Conservation (phyloP, 2,113 vertebrate species). For the Alectura lathami region DNA sequence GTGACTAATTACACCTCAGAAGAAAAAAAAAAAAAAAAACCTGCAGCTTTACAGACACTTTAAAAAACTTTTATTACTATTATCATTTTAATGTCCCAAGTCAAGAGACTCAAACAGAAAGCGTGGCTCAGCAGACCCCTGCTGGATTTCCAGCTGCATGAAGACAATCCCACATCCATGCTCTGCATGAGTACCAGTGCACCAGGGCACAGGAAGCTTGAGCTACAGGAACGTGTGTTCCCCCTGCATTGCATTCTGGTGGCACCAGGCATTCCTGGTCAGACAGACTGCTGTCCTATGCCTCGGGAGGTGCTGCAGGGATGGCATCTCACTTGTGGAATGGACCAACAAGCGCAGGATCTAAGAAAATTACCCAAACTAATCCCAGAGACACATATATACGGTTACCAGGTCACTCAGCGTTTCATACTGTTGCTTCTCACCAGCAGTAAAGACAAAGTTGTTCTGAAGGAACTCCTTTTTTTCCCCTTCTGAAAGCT, state of each 20-base stretch:
- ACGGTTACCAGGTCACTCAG: neutral
- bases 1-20: neutral
- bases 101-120: neutral
- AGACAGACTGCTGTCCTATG: neutral
- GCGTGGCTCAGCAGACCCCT: neutral
- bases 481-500: neutral
- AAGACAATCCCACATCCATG: neutral
- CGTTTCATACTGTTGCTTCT: neutral
- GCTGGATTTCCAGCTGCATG: neutral
- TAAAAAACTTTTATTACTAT: neutral
- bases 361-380: neutral
- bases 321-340: accelerated
- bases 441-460: neutral
- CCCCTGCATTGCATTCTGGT: neutral
- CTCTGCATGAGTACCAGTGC: neutral
- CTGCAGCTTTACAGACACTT: neutral
- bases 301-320: accelerated
- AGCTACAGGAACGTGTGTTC: neutral
- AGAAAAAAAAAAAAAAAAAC: neutral
- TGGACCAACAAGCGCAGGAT: neutral
- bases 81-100: neutral
- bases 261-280: neutral
- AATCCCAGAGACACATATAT: neutral
- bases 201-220: neutral
- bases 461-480: neutral